A percentile compares a stretch with the other conserved stretches of the same genome.
Conservation (phyloP, 2,797 vertebrate species). For the Thalassophryne amazonica region DNA sequence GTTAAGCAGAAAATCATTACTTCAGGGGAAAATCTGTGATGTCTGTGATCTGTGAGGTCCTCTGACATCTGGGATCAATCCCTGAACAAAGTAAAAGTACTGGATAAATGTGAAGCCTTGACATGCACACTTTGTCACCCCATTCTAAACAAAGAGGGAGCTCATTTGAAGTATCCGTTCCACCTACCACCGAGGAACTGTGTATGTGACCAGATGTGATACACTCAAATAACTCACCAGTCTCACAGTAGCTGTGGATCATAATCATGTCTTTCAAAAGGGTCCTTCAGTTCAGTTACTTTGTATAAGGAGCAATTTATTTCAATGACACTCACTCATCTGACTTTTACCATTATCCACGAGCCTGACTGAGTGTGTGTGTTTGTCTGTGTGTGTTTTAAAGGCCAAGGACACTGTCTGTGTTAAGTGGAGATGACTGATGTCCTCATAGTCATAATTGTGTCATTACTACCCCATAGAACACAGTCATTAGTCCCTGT, state of each 20-base stretch:
- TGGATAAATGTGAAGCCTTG: conserved; percentile 30
- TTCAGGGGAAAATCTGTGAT: conserved; percentile 39
- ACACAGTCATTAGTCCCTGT: conserved; percentile 62
- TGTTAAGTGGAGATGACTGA: conserved; percentile 66
- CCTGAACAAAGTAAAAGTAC: conserved; percentile 30
- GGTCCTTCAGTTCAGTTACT: conserved; percentile 12
- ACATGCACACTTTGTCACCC: conserved; percentile 7
- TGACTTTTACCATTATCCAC: conserved; percentile 21
- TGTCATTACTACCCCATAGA: conserved; percentile 66
- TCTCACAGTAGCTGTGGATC: neutral
- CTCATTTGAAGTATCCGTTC: neutral
- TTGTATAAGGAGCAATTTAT: conserved; percentile 29
- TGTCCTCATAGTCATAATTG: conserved; percentile 57
- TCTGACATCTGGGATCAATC: conserved; percentile 45
- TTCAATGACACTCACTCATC: conserved; percentile 39
- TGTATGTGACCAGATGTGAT: no score
- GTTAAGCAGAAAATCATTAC: conserved; percentile 46
- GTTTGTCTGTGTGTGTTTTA: conserved; percentile 4
- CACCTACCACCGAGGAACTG: no score
- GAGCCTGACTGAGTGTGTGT: neutral
- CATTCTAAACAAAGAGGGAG: neutral
- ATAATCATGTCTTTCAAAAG: conserved; percentile 7
- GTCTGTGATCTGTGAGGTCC: no score
- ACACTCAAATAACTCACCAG: no score
- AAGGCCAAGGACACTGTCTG: conserved; percentile 59